These are phyloP conservation scores for Miichthys miiuy DNA, from an alignment of 2,797 vertebrate species.

Conservation along the genomic window DNA sequence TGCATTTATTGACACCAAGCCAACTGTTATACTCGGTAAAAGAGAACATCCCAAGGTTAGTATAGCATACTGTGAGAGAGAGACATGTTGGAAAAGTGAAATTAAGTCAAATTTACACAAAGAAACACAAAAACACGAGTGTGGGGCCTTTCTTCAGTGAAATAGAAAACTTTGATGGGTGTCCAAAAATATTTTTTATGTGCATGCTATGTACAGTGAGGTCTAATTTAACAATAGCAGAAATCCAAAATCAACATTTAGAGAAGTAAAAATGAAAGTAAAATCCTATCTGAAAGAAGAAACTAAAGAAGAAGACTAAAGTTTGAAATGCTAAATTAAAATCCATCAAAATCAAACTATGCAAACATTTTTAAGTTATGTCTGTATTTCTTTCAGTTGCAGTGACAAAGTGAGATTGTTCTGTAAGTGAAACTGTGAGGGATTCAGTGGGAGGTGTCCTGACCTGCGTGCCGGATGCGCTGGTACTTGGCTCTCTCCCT, in stretches of 20 bases:
- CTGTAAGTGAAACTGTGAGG: not conserved
- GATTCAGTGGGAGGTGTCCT: conserved; percentile 9
- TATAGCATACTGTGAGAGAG: conserved; percentile 10
- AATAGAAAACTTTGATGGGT: not conserved
- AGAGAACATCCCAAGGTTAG: conserved; percentile 35
- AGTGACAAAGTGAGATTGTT: not conserved
- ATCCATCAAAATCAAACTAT: not conserved
- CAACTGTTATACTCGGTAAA: conserved; percentile 16
- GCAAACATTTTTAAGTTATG: too few species aligned
- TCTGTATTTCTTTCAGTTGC: not conserved
- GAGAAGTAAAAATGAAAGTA: not conserved
- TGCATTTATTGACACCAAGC: conserved; percentile 29
- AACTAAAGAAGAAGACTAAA: not conserved
- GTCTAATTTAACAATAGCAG: not conserved
- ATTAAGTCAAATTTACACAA: not conserved
- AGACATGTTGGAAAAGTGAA: not conserved
- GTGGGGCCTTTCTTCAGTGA: not conserved
- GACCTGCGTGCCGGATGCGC: conserved; percentile 92
- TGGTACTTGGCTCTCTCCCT: conserved; percentile 92
- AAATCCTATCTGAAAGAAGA: conserved; percentile 6
- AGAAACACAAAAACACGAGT: not conserved
- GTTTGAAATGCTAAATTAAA: not conserved
- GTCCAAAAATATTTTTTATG: conserved; percentile 19
- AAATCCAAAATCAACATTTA: not conserved
- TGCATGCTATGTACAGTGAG: not conserved